Conservation (phyloP, 2,888 invertebrate species). For the Diarsia rubi region DNA sequence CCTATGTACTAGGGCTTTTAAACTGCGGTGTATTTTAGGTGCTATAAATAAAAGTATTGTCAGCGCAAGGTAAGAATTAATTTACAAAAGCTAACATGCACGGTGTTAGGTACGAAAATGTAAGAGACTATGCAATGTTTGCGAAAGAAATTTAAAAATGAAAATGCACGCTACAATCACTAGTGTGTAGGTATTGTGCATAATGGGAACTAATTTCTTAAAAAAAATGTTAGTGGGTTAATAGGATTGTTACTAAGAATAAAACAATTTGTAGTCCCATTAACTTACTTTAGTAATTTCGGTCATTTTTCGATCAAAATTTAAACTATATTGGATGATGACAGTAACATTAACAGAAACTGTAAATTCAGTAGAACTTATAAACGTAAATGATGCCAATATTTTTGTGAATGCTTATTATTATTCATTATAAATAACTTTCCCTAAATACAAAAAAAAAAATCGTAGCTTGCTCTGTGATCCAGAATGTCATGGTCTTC, state of each 20-base stretch:
- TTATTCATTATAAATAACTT: neutral
- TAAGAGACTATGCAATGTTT: neutral
- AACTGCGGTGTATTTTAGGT: slow-evolving; percentile 29
- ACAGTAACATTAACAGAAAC: slow-evolving; percentile 10
- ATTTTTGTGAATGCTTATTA: neutral
- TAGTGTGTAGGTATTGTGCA: slow-evolving; percentile 40
- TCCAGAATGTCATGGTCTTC: slow-evolving; percentile 6
- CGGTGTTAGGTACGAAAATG: slow-evolving; percentile 29
- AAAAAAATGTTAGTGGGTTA: neutral
- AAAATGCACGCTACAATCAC: slow-evolving; percentile 21
- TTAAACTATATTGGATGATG: slow-evolving; percentile 10
- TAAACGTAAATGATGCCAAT: neutral
- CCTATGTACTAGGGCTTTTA: slow-evolving; percentile 3
- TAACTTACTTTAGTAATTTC: slow-evolving; percentile 39
- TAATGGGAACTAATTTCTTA: slow-evolving; percentile 6
- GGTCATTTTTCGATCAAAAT: neutral
- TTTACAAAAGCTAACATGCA: slow-evolving; percentile 55
- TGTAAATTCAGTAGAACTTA: neutral
- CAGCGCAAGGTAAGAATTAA: slow-evolving; percentile 2
- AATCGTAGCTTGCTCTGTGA: slow-evolving; percentile 16
- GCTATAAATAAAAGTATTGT: slow-evolving; percentile 16
- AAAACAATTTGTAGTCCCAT: neutral
- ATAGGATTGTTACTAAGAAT: slow-evolving; percentile 7
- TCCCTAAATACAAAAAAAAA: slow-evolving; percentile 3
- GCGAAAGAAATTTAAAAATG: neutral